These are phyloP conservation scores for Thamnaconus septentrionalis DNA, from an alignment of 2,113 vertebrate species.

Conservation along the genomic window DNA sequence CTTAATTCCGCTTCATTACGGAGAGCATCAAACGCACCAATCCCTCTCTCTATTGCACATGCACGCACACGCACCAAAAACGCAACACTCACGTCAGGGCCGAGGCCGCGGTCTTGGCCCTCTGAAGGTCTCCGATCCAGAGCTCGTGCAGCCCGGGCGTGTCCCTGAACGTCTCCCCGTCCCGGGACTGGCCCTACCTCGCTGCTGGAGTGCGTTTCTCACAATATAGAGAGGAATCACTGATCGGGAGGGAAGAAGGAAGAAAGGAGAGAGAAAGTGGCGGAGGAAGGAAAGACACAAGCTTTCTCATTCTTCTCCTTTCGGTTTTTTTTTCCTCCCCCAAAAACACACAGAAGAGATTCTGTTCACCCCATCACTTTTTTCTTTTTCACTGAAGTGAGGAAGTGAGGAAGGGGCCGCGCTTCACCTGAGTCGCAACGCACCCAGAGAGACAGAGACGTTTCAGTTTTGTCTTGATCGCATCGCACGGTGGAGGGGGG, in stretches of 20 bases:
- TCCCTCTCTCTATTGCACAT: background rate
- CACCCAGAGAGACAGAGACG: too few species aligned
- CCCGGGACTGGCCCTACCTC: too few species aligned
- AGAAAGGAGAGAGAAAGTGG: slow-evolving; percentile 47
- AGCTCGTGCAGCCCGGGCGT: slow-evolving; percentile 41
- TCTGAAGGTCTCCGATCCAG: background rate
- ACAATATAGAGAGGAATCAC: too few species aligned
- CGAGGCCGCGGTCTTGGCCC: slow-evolving; percentile 8
- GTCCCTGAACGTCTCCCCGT: slow-evolving; percentile 14
- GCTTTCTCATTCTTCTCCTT: slow-evolving; percentile 13
- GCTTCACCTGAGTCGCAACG: too few species aligned
- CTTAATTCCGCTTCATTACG: background rate
- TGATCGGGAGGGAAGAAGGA: too few species aligned
- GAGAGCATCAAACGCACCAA: background rate
- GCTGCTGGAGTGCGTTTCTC: too few species aligned
- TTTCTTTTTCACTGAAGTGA: too few species aligned
- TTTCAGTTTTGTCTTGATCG: too few species aligned
- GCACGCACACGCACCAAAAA: slow-evolving; percentile 14
- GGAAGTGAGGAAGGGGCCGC: too few species aligned
- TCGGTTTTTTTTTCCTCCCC: slow-evolving; percentile 57
- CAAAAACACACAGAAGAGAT: slow-evolving; percentile 72
- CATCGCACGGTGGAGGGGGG: too few species aligned
- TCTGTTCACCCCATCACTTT: slow-evolving; percentile 59
- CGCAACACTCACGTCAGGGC: slow-evolving; percentile 65
- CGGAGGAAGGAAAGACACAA: slow-evolving; percentile 43